Evolutionary conservation across 1,140 invertebrate species (phyloP), one percentile per base, ranked within the genome.

Genomic region (Conus betulinus): DNA sequence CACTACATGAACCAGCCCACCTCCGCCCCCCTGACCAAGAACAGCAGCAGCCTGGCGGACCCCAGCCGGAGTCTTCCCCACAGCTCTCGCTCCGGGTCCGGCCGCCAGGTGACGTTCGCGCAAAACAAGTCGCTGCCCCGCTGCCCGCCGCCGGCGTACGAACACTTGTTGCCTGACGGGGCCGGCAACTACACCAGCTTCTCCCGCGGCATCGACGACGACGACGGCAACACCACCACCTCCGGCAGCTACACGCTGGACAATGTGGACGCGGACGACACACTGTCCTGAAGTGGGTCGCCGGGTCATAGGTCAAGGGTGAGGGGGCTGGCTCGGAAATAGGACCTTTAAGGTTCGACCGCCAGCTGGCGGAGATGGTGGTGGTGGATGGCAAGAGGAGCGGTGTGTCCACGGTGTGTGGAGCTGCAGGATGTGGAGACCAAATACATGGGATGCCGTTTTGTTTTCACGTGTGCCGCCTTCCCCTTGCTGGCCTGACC

Each of bases 161-260:
- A 90, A 51, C 84, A 83, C 79, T 78, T 90, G n/a, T 60, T 88
- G 13, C 84, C 87, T 0, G 89, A 90, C 51, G 88, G 81, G 0
- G 74, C 85, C 52, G 85, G 88, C 76, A 63, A 84, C 25, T 90
- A 88, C 88, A 74, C 53, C 51, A 87, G 89, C 74, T 27, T 87
- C 60, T 88, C 89, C 20, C 23, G 88, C 2, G 84, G 86, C 27
- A 53, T 63, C 13, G 89, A 87, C 63, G 89, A 90, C 81, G 89
- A 90, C 23, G 89, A 90, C 53, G 89, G 88, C 27, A 88, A 90
- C 88, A 90, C 89, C 17, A 90, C 89, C 11, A 90, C 87, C 4
- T 90, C 89, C 25, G 89, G 89, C 11, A 90, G 89, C 85, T 90
- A 90, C 85, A 88, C 89, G 3, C 86, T 90, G 53, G 89, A 90